Evolutionary conservation across 2,888 invertebrate genomes (phyloP).

Genomic region (Lasioglossum villosulum): DNA sequence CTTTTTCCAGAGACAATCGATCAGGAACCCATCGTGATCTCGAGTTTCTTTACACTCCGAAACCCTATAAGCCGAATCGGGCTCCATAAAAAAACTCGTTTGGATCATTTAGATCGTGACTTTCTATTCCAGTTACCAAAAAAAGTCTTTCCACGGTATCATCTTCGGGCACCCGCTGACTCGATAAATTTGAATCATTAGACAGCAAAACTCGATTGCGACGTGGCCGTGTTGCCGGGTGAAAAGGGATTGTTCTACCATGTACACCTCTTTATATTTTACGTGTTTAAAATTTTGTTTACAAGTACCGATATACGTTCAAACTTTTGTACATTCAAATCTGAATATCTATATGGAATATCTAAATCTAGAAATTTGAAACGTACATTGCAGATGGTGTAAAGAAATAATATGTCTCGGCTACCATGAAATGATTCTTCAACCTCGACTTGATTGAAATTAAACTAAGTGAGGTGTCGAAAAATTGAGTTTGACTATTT

Average conservation of each 20-base stretch:
- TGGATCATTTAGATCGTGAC: slow-evolving; percentile 15
- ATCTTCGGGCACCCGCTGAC: slow-evolving; percentile 6
- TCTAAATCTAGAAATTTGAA: too few relatives aligned
- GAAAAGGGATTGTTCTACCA: not conserved
- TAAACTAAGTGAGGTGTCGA: too few relatives aligned
- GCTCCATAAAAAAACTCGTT: not conserved
- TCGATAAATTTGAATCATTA: slow-evolving; percentile 1
- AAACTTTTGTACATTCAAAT: too few relatives aligned
- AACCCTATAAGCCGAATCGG: not conserved
- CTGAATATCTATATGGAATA: too few relatives aligned
- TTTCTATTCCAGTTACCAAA: not conserved
- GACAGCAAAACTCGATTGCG: not conserved
- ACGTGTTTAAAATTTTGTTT: not conserved
- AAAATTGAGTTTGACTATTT: too few relatives aligned
- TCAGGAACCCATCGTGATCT: not conserved
- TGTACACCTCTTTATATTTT: not conserved
- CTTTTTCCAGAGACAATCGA: not conserved
- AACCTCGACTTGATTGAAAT: too few relatives aligned
- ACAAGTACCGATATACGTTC: too few relatives aligned
- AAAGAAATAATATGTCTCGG: too few relatives aligned
- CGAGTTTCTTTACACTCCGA: slow-evolving; percentile 9
- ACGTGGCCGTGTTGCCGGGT: not conserved
- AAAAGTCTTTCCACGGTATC: not conserved
- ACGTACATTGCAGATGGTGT: not conserved
- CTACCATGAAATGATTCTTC: too few relatives aligned